phyloP scores from a whole-genome alignment of 2,797 vertebrate species.

The Oryzias sinensis region DNA sequence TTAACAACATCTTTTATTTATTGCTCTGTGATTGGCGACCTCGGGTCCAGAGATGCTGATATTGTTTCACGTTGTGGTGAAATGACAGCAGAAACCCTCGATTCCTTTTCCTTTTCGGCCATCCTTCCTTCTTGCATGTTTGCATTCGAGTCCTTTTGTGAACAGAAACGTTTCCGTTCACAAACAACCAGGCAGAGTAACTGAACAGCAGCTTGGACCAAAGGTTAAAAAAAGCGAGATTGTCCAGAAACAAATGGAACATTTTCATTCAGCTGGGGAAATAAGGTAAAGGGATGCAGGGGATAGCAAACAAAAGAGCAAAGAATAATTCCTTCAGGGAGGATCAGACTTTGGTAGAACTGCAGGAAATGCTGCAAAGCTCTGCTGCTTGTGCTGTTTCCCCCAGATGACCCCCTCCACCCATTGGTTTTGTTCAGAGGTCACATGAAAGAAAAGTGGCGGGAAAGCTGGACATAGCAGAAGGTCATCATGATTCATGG shows the following conservation, averaged over 20 bases:
- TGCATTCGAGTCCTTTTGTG: background rate
- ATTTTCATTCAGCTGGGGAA: background rate
- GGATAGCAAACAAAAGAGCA: background rate
- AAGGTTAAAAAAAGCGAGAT: no score
- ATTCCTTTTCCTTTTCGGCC: background rate
- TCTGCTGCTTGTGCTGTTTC: no score
- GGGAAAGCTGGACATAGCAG: conserved; percentile 57
- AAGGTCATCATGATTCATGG: conserved; percentile 63
- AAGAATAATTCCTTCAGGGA: no score
- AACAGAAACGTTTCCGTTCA: background rate
- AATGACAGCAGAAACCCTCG: no score
- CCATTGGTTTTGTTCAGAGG: no score
- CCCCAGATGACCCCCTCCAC: no score
- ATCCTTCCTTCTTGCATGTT: background rate
- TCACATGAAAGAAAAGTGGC: conserved; percentile 35
- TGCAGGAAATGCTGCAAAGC: no score
- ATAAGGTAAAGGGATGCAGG: background rate
- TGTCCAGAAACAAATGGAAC: background rate
- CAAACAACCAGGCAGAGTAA: background rate
- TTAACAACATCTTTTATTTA: no score
- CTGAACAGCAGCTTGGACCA: background rate
- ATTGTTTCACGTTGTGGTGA: no score
- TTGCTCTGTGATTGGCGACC: no score
- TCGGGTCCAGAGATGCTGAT: no score
- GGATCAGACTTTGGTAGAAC: no score